Evolutionary conservation across 92 coral and sea anemone genomes (phyloP).

Genomic region (Ricordea florida): DNA sequence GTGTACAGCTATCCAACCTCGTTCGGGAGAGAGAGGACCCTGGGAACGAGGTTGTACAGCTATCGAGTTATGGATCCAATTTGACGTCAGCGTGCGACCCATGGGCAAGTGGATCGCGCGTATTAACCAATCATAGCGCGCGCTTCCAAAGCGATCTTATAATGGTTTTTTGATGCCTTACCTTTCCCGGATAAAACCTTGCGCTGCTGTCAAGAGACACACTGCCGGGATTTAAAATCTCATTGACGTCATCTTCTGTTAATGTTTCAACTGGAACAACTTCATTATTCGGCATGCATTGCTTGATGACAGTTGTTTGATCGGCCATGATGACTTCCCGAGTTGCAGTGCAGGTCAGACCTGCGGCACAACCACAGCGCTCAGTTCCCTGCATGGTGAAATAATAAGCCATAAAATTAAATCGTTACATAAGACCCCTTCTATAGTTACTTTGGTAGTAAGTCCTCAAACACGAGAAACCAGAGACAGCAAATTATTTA

Average conservation of each 20-base stretch:
- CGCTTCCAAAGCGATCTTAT: no score
- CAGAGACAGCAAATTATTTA: no score
- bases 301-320: conserved; percentile 43
- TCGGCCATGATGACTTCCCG: conserved; percentile 46
- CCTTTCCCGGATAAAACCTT: conserved; percentile 30
- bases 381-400: conserved; percentile 11
- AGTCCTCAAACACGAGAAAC: no score
- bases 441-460: neutral
- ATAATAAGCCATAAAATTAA: neutral
- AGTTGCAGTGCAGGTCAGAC: conserved; percentile 65
- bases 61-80: no score
- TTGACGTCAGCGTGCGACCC: no score
- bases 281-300: conserved; percentile 65
- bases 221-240: conserved; percentile 13
- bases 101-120: no score
- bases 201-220: neutral
- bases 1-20: no score
- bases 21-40: no score
- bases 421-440: neutral
- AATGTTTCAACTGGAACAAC: conserved; percentile 43
- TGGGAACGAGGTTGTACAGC: no score
- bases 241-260: conserved; percentile 61
- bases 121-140: no score
- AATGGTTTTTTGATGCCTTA: no score
- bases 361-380: conserved; percentile 64